Percentiles rank a stretch among this genome's conserved stretches.
These are phyloP conservation scores for Pachycephala philippinensis DNA, from an alignment of 2,113 vertebrate genomes.

Conservation along the genomic window DNA sequence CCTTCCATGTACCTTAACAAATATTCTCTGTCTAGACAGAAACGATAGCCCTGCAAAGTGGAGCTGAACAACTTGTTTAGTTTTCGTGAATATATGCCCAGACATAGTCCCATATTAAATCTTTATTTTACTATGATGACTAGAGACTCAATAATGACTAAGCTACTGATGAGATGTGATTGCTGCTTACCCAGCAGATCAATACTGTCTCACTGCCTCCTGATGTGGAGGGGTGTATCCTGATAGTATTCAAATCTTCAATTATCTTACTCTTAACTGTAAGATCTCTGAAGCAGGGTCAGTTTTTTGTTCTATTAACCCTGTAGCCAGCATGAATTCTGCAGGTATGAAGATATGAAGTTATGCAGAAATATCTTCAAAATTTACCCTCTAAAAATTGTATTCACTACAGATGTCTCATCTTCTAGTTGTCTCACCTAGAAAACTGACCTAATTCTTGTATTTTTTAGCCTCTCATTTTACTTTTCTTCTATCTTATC, in stretches of 20 bases:
- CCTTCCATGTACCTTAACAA: not conserved
- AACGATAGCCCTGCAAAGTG: not conserved
- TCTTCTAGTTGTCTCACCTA: not conserved
- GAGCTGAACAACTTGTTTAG: not conserved
- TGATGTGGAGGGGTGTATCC: not conserved
- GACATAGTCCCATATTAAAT: constrained; percentile 2
- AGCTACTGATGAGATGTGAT: constrained; percentile 37
- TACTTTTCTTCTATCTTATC: not conserved
- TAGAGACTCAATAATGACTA: constrained; percentile 46
- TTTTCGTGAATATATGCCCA: not conserved
- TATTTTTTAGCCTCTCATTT: not conserved
- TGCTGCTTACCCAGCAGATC: constrained; percentile 55
- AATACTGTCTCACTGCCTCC: constrained; percentile 22
- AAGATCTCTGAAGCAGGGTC: not conserved
- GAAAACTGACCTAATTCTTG: not conserved
- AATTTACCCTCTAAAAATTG: not conserved
- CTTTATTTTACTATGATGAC: constrained; percentile 38
- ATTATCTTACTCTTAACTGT: not conserved
- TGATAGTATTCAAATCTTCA: not conserved
- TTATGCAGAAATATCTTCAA: not conserved
- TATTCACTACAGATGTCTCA: not conserved
- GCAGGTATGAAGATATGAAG: not conserved
- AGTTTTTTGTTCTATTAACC: not conserved
- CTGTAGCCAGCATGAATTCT: not conserved
- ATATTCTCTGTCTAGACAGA: not conserved